A percentile compares a stretch with the other conserved stretches of the same genome.
These are phyloP conservation scores for Pinctada fucata DNA, from an alignment of 2,888 invertebrate genomes.

Conservation along the genomic window DNA sequence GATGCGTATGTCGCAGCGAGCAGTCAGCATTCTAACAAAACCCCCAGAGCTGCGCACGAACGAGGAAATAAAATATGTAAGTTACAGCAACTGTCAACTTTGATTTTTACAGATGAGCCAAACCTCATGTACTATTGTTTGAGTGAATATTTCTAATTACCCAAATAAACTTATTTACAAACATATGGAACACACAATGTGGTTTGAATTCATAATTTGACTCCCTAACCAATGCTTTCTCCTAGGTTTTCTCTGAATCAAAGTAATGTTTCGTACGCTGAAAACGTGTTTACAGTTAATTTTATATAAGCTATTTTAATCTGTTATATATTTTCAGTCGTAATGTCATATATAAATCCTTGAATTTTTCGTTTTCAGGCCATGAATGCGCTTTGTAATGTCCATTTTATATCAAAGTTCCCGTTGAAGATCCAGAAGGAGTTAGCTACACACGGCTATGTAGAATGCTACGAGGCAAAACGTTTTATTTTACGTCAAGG, in stretches of 20 bases:
- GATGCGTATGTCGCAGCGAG: constrained; percentile 69
- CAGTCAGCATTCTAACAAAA: constrained; percentile 63
- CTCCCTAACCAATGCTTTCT: no score
- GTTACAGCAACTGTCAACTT: background rate
- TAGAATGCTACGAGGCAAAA: constrained; percentile 65
- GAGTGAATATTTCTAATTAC: background rate
- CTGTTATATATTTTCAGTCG: no score
- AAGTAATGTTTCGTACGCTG: no score
- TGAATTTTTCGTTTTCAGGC: constrained; percentile 51
- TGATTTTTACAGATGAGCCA: background rate
- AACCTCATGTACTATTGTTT: background rate
- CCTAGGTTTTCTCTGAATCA: no score
- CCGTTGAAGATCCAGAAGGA: constrained; percentile 69
- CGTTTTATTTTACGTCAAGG: constrained; percentile 64
- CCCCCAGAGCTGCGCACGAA: constrained; percentile 56
- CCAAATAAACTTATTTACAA: no score
- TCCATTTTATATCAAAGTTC: constrained; percentile 65
- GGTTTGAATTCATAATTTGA: no score
- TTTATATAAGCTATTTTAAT: no score
- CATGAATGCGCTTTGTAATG: constrained; percentile 66
- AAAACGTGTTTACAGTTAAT: no score
- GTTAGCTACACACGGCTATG: constrained; percentile 64
- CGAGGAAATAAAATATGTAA: constrained; percentile 54
- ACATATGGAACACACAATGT: no score
- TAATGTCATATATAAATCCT: no score